These are phyloP conservation scores for Enteromius trimaculatus DNA, from an alignment of 2,797 vertebrate genomes.

Conservation along the genomic window DNA sequence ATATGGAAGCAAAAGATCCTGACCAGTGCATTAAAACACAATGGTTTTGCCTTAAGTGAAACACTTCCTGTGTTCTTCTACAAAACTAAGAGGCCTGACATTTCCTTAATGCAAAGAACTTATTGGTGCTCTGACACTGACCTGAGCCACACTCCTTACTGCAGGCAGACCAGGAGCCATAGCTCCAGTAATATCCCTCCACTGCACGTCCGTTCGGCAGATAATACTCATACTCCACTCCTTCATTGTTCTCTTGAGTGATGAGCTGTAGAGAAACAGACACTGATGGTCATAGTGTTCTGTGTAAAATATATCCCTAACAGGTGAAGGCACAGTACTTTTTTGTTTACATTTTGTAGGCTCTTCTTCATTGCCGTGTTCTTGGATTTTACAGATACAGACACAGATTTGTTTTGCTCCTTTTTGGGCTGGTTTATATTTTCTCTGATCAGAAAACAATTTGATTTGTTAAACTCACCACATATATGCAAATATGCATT, in stretches of 20 bases:
- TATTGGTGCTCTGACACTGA: conserved; percentile 63
- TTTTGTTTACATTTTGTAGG: background rate
- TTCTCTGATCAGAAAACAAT: background rate
- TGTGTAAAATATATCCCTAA: background rate
- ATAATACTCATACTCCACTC: conserved; percentile 90
- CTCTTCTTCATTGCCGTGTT: background rate
- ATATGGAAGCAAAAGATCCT: background rate
- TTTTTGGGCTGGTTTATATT: background rate
- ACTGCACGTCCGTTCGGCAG: conserved; percentile 75
- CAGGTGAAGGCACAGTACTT: background rate
- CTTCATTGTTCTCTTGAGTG: conserved; percentile 89
- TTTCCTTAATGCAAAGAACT: background rate
- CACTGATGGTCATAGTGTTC: background rate
- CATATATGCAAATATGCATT: background rate
- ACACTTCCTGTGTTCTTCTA: background rate
- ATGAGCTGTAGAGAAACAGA: conserved; percentile 80
- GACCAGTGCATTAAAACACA: background rate
- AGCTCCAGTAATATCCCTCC: conserved; percentile 88
- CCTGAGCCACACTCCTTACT: conserved; percentile 91
- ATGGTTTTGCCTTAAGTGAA: background rate
- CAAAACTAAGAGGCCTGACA: background rate
- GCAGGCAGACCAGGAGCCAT: conserved; percentile 90
- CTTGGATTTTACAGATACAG: too few species aligned
- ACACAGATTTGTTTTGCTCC: too few species aligned
- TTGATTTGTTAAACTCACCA: background rate